phyloP scores from a whole-genome alignment of 2,888 invertebrate species.

The Drosophila neonasuta region DNA sequence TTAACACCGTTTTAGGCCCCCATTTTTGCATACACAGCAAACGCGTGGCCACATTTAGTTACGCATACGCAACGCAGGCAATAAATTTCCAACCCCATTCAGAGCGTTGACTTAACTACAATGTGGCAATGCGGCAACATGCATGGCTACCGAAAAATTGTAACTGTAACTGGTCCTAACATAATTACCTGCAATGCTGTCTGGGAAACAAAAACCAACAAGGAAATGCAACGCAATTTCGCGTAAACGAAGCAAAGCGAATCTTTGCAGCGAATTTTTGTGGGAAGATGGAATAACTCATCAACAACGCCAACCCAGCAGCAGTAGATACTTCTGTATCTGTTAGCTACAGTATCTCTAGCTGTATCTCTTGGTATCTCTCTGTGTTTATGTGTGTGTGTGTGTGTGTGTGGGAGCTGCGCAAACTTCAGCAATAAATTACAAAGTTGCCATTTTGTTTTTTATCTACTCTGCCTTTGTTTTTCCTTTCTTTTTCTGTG shows the following conservation, averaged over 20 bases:
- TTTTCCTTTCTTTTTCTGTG: slow-evolving; percentile 46
- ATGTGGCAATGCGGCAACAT: slow-evolving; percentile 69
- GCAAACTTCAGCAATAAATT: slow-evolving; percentile 77
- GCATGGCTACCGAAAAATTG: slow-evolving; percentile 28
- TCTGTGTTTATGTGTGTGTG: slow-evolving; percentile 33
- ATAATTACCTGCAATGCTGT: slow-evolving; percentile 57
- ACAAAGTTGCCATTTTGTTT: slow-evolving; percentile 79
- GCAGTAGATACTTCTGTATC: slow-evolving; percentile 23
- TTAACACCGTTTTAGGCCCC: slow-evolving; percentile 27
- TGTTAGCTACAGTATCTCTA: slow-evolving; percentile 34
- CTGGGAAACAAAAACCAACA: slow-evolving; percentile 22
- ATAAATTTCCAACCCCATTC: slow-evolving; percentile 70
- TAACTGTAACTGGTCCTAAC: slow-evolving; percentile 37
- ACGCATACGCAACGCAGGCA: slow-evolving; percentile 42
- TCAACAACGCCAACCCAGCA: slow-evolving; percentile 34
- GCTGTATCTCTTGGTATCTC: slow-evolving; percentile 37
- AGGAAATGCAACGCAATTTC: slow-evolving; percentile 37
- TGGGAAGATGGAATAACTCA: slow-evolving; percentile 45
- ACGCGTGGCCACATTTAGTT: slow-evolving; percentile 63
- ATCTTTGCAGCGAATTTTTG: slow-evolving; percentile 13
- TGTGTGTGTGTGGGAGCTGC: slow-evolving; percentile 50
- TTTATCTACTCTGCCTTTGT: slow-evolving; percentile 48
- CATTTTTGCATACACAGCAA: slow-evolving; percentile 61
- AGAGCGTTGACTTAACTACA: slow-evolving; percentile 80
- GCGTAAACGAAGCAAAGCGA: slow-evolving; percentile 35